These are phyloP conservation scores for Ascaphus truei DNA, from an alignment of 2,113 vertebrate species.

Conservation along the genomic window DNA sequence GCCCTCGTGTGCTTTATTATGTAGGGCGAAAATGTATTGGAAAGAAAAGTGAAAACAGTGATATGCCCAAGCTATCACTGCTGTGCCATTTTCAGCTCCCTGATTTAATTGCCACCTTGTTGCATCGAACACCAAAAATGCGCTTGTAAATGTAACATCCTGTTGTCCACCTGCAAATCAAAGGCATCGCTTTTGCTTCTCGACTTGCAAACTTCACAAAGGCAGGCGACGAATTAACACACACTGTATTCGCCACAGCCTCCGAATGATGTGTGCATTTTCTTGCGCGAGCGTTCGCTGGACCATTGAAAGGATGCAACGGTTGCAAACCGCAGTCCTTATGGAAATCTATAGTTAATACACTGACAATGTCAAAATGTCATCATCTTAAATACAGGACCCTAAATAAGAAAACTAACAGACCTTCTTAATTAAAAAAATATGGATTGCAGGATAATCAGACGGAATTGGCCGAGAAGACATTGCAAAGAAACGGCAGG, in stretches of 20 bases:
- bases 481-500: constrained; percentile 54
- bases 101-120: no score
- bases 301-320: constrained; percentile 14
- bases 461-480: constrained; percentile 53
- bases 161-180: neutral
- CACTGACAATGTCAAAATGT: constrained; percentile 84
- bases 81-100: no score
- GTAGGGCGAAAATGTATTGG: no score
- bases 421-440: constrained; percentile 80
- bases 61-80: no score
- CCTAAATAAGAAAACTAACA: constrained; percentile 77
- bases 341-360: constrained; percentile 92
- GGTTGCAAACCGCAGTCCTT: constrained; percentile 64
- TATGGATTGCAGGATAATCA: constrained; percentile 74
- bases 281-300: neutral
- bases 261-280: neutral
- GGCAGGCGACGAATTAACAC: neutral
- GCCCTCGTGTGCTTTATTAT: no score
- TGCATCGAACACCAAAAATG: no score
- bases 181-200: neutral
- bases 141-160: no score
- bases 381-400: constrained; percentile 76
- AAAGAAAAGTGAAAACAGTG: no score
- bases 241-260: neutral
- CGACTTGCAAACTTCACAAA: neutral